Conservation (phyloP, 2,797 vertebrate genomes). For the Leuciscus waleckii region DNA sequence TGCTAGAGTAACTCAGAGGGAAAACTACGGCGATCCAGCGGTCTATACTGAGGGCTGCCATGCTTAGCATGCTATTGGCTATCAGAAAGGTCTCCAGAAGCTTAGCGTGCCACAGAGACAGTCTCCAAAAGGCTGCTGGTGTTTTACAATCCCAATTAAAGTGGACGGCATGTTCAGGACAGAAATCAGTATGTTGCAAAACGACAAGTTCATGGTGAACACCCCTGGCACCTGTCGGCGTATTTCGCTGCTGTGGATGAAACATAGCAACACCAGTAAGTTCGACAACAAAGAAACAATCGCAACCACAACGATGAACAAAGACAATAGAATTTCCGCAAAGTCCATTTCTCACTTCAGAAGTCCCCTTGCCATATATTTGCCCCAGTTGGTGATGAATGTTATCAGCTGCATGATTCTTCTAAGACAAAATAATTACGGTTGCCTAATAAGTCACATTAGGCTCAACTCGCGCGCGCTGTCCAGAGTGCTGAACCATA, state of each 20-base stretch:
- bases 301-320: slow-evolving; percentile 83
- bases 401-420: slow-evolving; percentile 65
- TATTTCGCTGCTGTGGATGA: slow-evolving; percentile 85
- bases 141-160: slow-evolving; percentile 77
- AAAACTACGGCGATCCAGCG: slow-evolving; percentile 88
- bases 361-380: slow-evolving; percentile 62
- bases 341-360: slow-evolving; percentile 85
- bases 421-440: slow-evolving; percentile 62
- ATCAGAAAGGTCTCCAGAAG: slow-evolving; percentile 86
- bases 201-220: slow-evolving; percentile 85
- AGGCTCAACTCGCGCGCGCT: slow-evolving; percentile 71
- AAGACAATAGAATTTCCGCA: slow-evolving; percentile 81
- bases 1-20: slow-evolving; percentile 84
- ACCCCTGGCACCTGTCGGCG: slow-evolving; percentile 86
- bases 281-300: slow-evolving; percentile 83
- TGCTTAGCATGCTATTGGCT: slow-evolving; percentile 85
- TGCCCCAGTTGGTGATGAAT: slow-evolving; percentile 54
- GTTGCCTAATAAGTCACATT: slow-evolving; percentile 48
- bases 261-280: slow-evolving; percentile 86
- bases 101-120: slow-evolving; percentile 81
- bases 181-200: slow-evolving; percentile 87
- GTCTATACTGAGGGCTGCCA: slow-evolving; percentile 87
- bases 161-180: slow-evolving; percentile 86
- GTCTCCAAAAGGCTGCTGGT: slow-evolving; percentile 82
- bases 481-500: slow-evolving; percentile 79